A percentile compares a stretch with the other conserved stretches of the same genome.
Conservation (phyloP, 2,797 vertebrate genomes). For the Pyrocephalus nanus region DNA sequence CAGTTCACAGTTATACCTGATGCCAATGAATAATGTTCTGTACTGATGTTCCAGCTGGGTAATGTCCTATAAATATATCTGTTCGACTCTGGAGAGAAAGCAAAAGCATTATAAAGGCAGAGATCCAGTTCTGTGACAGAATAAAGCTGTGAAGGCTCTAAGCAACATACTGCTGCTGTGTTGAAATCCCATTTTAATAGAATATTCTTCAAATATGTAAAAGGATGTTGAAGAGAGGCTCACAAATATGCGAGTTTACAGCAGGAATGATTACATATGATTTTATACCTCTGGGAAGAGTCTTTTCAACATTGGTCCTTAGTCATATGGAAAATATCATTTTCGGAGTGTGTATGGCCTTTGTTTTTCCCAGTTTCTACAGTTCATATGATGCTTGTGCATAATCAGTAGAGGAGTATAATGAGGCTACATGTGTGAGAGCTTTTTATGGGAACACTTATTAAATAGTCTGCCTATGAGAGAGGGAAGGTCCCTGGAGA, state of each 20-base stretch:
- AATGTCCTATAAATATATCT: slow-evolving; percentile 10
- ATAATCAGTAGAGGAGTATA: not conserved
- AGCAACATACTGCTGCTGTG: not conserved
- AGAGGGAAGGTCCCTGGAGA: not conserved
- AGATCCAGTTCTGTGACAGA: not conserved
- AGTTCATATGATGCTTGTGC: not conserved
- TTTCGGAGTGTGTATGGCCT: not conserved
- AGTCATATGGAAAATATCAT: not conserved
- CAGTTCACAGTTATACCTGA: slow-evolving; percentile 44
- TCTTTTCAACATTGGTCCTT: not conserved
- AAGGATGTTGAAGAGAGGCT: not conserved
- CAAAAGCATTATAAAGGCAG: not conserved
- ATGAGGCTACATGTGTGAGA: not conserved
- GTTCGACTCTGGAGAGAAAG: slow-evolving; percentile 58
- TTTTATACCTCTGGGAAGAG: not conserved
- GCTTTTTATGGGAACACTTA: not conserved
- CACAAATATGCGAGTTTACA: not conserved
- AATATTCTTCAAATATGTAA: not conserved
- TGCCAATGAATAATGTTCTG: slow-evolving; percentile 64
- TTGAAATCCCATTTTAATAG: not conserved
- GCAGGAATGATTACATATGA: not conserved
- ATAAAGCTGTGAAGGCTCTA: not conserved
- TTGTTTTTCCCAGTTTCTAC: not conserved
- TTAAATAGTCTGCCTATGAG: not conserved
- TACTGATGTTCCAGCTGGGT: slow-evolving; percentile 59